Evolutionary conservation across 1,140 invertebrate genomes (phyloP), one percentile per base, ranked within the genome.

Genomic region (Aphelinus atriplicis): DNA sequence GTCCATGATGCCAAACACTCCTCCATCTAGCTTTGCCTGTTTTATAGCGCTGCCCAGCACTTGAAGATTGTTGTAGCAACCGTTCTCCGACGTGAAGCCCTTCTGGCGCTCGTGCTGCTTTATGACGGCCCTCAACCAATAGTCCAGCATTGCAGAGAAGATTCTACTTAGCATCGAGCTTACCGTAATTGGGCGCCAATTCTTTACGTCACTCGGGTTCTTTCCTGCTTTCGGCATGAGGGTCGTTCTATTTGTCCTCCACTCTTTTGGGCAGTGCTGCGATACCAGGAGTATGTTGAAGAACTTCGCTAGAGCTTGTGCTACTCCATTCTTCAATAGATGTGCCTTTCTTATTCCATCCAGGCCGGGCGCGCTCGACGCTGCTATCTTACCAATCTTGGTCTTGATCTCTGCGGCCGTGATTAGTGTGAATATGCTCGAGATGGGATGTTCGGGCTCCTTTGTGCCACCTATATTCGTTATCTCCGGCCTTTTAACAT

Each of bases 181-280:
- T n/a, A 26, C 26, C 26, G 26, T 26, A 26, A 26, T 26, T 26
- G 26, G 26, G 26, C 26, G 26, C 26, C 26, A 64, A 48, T 3
- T 45, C 50, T 2, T 48, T 48, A 4, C 46, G 62, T 4, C 62
- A 3, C 62, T 47, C 47, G 7, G 47, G 62, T 64, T 47, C n/a
- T 64, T 64, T 4, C 62, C 62, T 2, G 7, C 7, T n/a, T 47
- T 64, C 5, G 62, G 62, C 0, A 64, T 3, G 0, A 64, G 10
- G 9, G 47, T 50, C 2, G 47, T 64, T 64, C 62, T 47, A 50
- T 64, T 64, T 48, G 10, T 7, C n/a, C 62, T 64, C 62, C 62
- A 64, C 2, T 45, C 62, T n/a, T 2, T 3, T 4, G 62, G 62
- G 62, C 50, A 64, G 2, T 3, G 10, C 2, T n/a, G 46, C 3